Percentiles rank a stretch among this genome's conserved stretches.
Conservation (phyloP, 1,140 invertebrate genomes). For the Zelostemma sp. region DNA sequence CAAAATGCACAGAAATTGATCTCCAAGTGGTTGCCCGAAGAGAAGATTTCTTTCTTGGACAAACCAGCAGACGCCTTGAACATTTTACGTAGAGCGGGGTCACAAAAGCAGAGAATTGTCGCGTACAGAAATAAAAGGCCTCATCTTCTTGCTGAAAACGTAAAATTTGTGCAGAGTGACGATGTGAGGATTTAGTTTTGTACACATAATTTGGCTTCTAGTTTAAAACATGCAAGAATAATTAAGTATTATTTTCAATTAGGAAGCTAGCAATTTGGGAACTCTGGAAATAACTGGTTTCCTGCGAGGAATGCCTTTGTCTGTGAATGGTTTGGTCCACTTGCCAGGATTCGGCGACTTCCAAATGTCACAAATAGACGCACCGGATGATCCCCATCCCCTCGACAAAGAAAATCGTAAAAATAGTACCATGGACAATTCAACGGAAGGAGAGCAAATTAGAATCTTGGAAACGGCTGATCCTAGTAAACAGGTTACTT, state of each 20-base stretch:
- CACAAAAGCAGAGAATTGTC: conserved; percentile 82
- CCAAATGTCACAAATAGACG: conserved; percentile 88
- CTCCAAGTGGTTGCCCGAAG: conserved; percentile 84
- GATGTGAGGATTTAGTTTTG: conserved; percentile 37
- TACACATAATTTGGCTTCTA: no score
- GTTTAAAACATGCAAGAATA: conserved; percentile 18
- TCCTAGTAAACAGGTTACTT: conserved; percentile 79
- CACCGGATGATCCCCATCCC: conserved; percentile 80
- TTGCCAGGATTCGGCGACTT: conserved; percentile 93
- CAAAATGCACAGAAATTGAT: conserved; percentile 82
- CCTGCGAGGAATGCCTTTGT: conserved; percentile 83
- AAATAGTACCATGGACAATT: conserved; percentile 27
- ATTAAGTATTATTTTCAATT: conserved; percentile 29
- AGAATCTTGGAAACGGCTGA: conserved; percentile 77
- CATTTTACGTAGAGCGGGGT: conserved; percentile 83
- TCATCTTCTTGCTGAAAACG: conserved; percentile 84
- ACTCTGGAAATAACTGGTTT: conserved; percentile 89
- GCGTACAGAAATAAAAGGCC: conserved; percentile 83
- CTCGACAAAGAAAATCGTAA: conserved; percentile 62
- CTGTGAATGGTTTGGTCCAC: conserved; percentile 90
- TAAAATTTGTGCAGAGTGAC: conserved; percentile 71
- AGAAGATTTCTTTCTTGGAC: conserved; percentile 85
- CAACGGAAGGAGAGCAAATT: conserved; percentile 48
- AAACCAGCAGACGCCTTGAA: conserved; percentile 83
- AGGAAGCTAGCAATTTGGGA: conserved; percentile 68